These are phyloP conservation scores for Xenentodon cancila DNA, from an alignment of 2,797 vertebrate genomes.

Conservation along the genomic window DNA sequence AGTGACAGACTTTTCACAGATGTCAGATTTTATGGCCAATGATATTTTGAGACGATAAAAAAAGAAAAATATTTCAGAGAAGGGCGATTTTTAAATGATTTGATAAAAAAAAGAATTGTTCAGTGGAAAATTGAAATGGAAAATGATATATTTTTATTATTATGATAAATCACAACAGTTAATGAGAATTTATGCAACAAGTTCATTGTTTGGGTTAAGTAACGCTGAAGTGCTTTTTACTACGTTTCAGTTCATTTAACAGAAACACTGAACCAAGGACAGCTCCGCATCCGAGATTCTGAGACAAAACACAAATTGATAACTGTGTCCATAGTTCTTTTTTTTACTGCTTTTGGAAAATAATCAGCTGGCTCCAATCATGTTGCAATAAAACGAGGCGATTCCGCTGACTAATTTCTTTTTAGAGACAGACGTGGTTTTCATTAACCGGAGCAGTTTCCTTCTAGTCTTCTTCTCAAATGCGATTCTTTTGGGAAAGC, in stretches of 20 bases:
- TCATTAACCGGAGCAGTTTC: neutral
- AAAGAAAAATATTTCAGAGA: too few relatives aligned
- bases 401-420: too few relatives aligned
- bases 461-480: too few relatives aligned
- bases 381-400: neutral
- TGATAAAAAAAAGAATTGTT: too few relatives aligned
- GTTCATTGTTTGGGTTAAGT: too few relatives aligned
- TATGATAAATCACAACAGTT: too few relatives aligned
- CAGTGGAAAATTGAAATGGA: too few relatives aligned
- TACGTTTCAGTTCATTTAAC: neutral
- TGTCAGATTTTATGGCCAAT: neutral
- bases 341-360: neutral
- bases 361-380: neutral
- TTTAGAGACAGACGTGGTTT: neutral
- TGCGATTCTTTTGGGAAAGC: too few relatives aligned
- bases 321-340: neutral
- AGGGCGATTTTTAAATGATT: too few relatives aligned
- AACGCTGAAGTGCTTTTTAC: neutral
- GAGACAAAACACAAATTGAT: neutral
- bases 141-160: too few relatives aligned
- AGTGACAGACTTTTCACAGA: conserved; percentile 17
- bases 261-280: neutral
- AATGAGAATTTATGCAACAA: too few relatives aligned
- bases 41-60: too few relatives aligned
- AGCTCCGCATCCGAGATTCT: neutral